Conservation (phyloP, 2,113 vertebrate species). For the Lates calcarifer region DNA sequence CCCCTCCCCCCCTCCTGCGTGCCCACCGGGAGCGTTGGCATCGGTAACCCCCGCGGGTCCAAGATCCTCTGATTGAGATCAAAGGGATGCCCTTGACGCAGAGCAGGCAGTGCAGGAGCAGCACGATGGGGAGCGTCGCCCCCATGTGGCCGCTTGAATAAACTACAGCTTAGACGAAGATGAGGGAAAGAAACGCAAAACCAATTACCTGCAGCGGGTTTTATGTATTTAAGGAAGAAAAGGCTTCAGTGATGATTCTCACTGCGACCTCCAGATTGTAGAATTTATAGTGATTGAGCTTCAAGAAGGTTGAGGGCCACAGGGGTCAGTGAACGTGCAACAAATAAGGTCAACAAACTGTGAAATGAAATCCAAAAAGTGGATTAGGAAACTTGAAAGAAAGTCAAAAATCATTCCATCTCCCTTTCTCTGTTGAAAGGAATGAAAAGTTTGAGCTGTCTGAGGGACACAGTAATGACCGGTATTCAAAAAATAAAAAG, state of each 20-base stretch:
- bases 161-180: constrained; percentile 12
- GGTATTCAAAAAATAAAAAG: not conserved
- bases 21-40: constrained; percentile 21
- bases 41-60: constrained; percentile 7
- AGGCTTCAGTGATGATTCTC: not conserved
- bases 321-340: too few relatives aligned
- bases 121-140: constrained; percentile 53
- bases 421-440: not conserved
- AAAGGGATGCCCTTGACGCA: constrained; percentile 63
- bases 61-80: constrained; percentile 53
- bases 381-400: not conserved
- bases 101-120: not conserved
- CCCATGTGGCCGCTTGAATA: constrained; percentile 36
- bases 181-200: not conserved
- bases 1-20: not conserved
- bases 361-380: not conserved
- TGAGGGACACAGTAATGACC: not conserved
- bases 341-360: too few relatives aligned
- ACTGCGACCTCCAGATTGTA: not conserved
- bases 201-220: not conserved
- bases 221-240: not conserved
- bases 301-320: not conserved
- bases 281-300: not conserved
- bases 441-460: not conserved
- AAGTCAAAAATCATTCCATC: not conserved